Evolutionary conservation across 2,113 vertebrate genomes (phyloP).

Genomic region (Triplophysa tibetana): DNA sequence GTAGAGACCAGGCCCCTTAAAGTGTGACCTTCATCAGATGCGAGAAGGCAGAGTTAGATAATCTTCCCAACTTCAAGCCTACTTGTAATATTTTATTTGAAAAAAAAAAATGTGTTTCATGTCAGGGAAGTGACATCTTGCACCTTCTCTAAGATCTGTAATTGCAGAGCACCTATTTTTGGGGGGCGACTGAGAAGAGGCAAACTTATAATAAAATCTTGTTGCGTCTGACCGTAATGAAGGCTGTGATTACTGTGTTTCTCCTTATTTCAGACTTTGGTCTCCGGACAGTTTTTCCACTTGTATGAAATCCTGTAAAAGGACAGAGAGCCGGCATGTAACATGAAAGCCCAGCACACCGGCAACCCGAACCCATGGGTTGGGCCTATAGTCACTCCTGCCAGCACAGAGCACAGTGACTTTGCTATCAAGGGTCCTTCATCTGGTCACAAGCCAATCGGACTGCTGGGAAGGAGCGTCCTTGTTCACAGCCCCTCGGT

Average conservation of each 20-base stretch:
- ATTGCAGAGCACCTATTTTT: slow-evolving; percentile 26
- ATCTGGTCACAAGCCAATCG: slow-evolving; percentile 75
- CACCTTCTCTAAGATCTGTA: slow-evolving; percentile 6
- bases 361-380: slow-evolving; percentile 20
- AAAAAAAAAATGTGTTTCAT: not conserved
- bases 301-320: slow-evolving; percentile 52
- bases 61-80: not conserved
- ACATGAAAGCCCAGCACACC: slow-evolving; percentile 11
- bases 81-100: not conserved
- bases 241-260: slow-evolving; percentile 55
- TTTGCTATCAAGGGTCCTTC: slow-evolving; percentile 76
- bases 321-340: slow-evolving; percentile 10
- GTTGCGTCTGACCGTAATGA: slow-evolving; percentile 59
- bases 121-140: slow-evolving; percentile 18
- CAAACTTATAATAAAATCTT: slow-evolving; percentile 43
- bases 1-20: too few relatives aligned
- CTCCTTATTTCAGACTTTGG: slow-evolving; percentile 62
- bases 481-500: slow-evolving; percentile 72
- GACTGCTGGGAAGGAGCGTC: slow-evolving; percentile 74
- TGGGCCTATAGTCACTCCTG: not conserved
- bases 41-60: too few relatives aligned
- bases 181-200: slow-evolving; percentile 40
- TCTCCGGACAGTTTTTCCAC: slow-evolving; percentile 59
- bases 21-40: too few relatives aligned
- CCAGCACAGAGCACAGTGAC: slow-evolving; percentile 65